phyloP scores from a whole-genome alignment of 2,113 vertebrate genomes.

The Bubo scandiacus region DNA sequence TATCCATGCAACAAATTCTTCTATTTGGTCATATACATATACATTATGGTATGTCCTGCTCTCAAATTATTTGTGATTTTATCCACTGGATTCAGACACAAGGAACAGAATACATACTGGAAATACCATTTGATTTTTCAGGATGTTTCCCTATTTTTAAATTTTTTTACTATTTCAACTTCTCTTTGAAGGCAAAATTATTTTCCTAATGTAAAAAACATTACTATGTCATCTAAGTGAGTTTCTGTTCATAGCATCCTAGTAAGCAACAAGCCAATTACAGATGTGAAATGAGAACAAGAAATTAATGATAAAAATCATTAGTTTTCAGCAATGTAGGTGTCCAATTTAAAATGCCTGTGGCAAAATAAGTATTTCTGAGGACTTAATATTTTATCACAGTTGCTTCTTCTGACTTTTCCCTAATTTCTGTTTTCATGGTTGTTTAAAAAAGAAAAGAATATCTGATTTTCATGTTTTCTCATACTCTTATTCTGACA shows the following conservation, averaged over 20 bases:
- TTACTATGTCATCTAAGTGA: background rate
- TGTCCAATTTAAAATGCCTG: background rate
- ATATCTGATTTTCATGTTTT: background rate
- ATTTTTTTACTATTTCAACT: background rate
- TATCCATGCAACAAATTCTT: background rate
- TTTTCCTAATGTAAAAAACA: background rate
- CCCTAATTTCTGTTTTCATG: background rate
- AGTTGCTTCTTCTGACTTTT: background rate
- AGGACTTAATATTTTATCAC: background rate
- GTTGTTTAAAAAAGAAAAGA: background rate
- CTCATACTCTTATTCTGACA: background rate
- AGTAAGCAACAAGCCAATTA: background rate
- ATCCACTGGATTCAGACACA: background rate
- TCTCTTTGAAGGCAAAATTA: background rate
- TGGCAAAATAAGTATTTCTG: background rate
- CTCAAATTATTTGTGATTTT: background rate
- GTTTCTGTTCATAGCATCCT: background rate
- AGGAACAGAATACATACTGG: background rate
- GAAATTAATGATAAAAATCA: background rate
- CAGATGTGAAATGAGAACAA: background rate
- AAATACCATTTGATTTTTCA: background rate
- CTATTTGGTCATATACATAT: background rate
- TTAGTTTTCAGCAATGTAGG: background rate
- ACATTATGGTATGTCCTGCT: background rate
- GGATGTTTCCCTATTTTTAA: background rate